Base-by-base conservation (phyloP, 2,888 invertebrate genomes). In the Platynereis dumerilii region DNA sequence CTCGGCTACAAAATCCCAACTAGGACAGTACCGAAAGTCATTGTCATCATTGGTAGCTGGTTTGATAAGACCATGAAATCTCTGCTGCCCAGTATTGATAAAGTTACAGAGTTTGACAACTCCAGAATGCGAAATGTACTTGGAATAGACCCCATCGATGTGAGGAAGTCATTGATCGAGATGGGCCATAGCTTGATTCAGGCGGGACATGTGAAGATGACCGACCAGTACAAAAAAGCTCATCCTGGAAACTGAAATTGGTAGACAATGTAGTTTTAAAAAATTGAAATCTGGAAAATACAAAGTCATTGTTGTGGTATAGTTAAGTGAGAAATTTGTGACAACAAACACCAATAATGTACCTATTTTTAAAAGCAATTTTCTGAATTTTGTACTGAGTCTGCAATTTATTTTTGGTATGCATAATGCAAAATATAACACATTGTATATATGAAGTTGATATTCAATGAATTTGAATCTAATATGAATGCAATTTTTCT, bases 101-200 rank as follows among this genome's bases (percentile, higher is more conserved):
- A 48, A 48, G n/a, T 48, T n/a, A 48, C 48, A n/a, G 22, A 48
- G 48, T 48, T 12, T 48, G n/a, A 48, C 10, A 48, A 5, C 7
- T 22, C 7, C 48, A n/a, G 48, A 22, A 48, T 48, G 48, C n/a
- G 17, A 22, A 22, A 48, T n/a, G 48, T 48, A 5, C 48, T 48
- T 48, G 48, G 48, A 48, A 48, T 48, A 5, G 7, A 48, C 5
- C 48, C 48, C 7, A 48, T n/a, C 7, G 20, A n/a, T 48, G 17
- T 48, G 3, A 22, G 17, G 5, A 22, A 48, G n/a, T 12, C 48
- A 12, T n/a, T 48, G 7, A n/a, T 48, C 17, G 48, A 48, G 3
- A 87, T 87, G 85, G 86, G 83, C 12, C 85, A 86, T 73, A 83
- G 83, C 56, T 76, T 87, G 70, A 86, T 87, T 59, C 86, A 87